A percentile compares a stretch with the other conserved stretches of the same genome.
phyloP scores from a whole-genome alignment of 2,797 vertebrate species.

The Syngnathus acus region DNA sequence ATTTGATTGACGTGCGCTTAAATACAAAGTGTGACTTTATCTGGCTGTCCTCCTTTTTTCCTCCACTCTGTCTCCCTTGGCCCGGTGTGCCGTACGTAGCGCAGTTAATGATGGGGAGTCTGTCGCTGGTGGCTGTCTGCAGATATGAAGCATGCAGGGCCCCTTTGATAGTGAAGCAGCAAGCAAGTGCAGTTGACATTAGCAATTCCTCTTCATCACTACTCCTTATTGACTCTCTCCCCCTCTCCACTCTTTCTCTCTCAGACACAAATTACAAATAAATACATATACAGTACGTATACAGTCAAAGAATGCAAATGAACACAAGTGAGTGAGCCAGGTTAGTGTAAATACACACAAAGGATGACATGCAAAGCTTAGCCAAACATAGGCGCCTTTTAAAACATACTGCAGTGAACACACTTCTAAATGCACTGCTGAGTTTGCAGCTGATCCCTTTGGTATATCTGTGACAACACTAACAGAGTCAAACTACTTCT shows the following conservation, averaged over 20 bases:
- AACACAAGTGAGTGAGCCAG: neutral
- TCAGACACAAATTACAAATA: slow-evolving; percentile 5
- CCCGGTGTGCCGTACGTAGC: slow-evolving; percentile 18
- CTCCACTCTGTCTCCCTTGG: slow-evolving; percentile 5
- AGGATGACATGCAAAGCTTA: neutral
- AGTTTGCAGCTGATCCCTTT: slow-evolving; percentile 36
- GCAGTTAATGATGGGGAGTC: slow-evolving; percentile 40
- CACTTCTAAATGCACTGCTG: slow-evolving; percentile 11
- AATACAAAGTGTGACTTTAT: slow-evolving; percentile 8
- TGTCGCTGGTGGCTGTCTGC: slow-evolving; percentile 40
- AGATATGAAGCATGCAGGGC: slow-evolving; percentile 35
- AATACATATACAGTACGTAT: neutral
- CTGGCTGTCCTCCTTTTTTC: slow-evolving; percentile 7
- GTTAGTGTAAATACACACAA: neutral
- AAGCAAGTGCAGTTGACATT: slow-evolving; percentile 39
- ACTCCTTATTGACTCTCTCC: slow-evolving; percentile 25
- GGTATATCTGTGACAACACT: slow-evolving; percentile 32
- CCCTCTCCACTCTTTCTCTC: neutral
- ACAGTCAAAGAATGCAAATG: neutral
- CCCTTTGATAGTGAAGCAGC: slow-evolving; percentile 40
- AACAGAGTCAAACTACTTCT: slow-evolving; percentile 36
- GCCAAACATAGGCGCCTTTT: neutral
- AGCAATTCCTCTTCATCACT: slow-evolving; percentile 51
- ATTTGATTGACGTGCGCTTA: slow-evolving; percentile 20
- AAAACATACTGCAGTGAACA: neutral